A percentile compares a stretch with the other conserved stretches of the same genome.
Evolutionary conservation across 1,140 invertebrate genomes (phyloP).

Genomic region (Coenobita brevimanus): DNA sequence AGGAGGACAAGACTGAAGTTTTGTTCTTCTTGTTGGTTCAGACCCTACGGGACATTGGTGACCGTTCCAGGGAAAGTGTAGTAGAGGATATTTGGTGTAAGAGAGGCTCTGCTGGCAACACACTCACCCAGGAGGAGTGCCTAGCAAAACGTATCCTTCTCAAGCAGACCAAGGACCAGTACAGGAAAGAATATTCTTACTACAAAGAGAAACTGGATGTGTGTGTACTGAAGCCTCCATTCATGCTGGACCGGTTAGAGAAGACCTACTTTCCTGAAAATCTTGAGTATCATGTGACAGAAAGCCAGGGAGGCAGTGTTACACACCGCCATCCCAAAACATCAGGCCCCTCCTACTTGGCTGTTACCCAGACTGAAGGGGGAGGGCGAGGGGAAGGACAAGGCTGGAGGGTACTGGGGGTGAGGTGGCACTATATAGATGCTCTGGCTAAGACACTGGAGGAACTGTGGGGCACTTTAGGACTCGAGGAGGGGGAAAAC

Average conservation of each 20-base stretch:
- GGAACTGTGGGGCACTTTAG: slow-evolving; percentile 18
- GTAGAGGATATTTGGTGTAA: slow-evolving; percentile 39
- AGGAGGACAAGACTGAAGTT: slow-evolving; percentile 52
- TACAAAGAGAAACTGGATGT: slow-evolving; percentile 57
- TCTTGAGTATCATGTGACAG: slow-evolving; percentile 49
- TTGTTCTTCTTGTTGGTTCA: slow-evolving; percentile 57
- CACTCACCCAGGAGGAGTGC: slow-evolving; percentile 53
- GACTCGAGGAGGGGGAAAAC: slow-evolving; percentile 31
- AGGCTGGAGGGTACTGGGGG: slow-evolving; percentile 21
- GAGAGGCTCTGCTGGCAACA: slow-evolving; percentile 26
- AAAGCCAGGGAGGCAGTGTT: slow-evolving; percentile 23
- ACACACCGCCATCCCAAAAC: slow-evolving; percentile 38
- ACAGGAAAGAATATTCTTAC: slow-evolving; percentile 53
- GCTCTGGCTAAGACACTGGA: slow-evolving; percentile 51
- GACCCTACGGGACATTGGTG: slow-evolving; percentile 32
- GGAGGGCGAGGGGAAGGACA: neutral
- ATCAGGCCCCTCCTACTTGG: slow-evolving; percentile 40
- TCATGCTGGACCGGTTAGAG: slow-evolving; percentile 40
- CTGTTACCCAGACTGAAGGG: slow-evolving; percentile 14
- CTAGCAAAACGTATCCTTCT: slow-evolving; percentile 53
- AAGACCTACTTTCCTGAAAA: slow-evolving; percentile 58
- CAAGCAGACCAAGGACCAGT: slow-evolving; percentile 58
- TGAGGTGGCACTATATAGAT: slow-evolving; percentile 52
- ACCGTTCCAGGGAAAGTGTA: slow-evolving; percentile 35
- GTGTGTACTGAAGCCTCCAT: slow-evolving; percentile 54